Evolutionary conservation across 2,113 vertebrate genomes (phyloP), one percentile per base, ranked within the genome.

Genomic region (Leuciscus idus): DNA sequence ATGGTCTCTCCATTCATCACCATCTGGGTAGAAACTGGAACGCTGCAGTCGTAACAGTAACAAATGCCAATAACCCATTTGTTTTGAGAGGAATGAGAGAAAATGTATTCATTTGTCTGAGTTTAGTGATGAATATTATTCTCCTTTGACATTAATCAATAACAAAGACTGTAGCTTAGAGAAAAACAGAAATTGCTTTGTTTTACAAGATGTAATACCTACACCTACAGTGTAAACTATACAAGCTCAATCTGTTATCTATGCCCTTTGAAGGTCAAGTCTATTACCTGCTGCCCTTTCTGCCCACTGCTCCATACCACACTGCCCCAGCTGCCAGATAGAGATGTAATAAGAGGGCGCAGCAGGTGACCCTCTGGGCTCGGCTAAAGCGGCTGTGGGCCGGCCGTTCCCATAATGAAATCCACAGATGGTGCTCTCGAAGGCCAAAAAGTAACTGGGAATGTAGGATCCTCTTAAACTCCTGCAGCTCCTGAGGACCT

Each of bases 351-450:
- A 87, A 81, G 1, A 96, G 90, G 75, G 94, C 89, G 0, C 93
- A 90, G 84, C 95, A 95, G 15, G 93, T 94, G 0, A 95, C 93
- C 86, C 95, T 94, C 89, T 96, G 95, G n/a, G 89, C 91, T 59
- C 95, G 89, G n/a, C 92, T 95, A 85, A 96, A 96, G 3, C 75
- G 82, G 84, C 95, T 95, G 84, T 93, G 93, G 17, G 92, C 72
- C 1, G 93, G 94, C 1, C 93, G 92, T 19, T 94, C 92, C 95
- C 95, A 96, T 17, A 96, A 89, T 0, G 95, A 96, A 48, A 95
- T 74, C 96, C 95, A 96, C 73, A 96, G 87, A 91, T 96, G 95
- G 83, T 91, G 90, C 81, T 96, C 95, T n/a, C 84, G 88, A 87
- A 95, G 81, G n/a, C 95, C 95, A 43, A 93, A 95, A 19, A 87